Base-by-base conservation (phyloP, 1,140 invertebrate genomes). In the Pogonus chalceus region DNA sequence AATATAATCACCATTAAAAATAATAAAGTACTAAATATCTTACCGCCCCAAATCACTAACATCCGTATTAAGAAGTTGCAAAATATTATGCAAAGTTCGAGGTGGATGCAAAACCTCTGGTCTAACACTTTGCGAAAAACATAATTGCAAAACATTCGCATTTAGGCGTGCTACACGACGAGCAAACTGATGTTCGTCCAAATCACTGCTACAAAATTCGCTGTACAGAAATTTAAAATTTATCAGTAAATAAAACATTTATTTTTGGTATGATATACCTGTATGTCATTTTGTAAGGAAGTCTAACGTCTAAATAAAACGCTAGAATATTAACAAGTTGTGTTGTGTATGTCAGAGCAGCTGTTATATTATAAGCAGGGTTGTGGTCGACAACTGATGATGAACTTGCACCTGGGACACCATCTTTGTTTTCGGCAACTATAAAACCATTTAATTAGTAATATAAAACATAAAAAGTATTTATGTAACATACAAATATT, bases 291-390 rank as follows among this genome's bases (percentile, higher is more conserved):
- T 83, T 82, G 61, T 84, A 82, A 24, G 88, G 89, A 63, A 91
- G 71, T 61, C 79, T 72, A 47, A 87, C 75, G 70, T 90, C 84
- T 35, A 92, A 73, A 65, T 85, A 85, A 72, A 81, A 87, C 23
- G 88, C 83, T 51, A 91, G 69, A 58, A 90, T 75, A 65, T 83
- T 81, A n/a, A 87, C 77, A 56, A 92, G 72, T 74, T 94, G 90
- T 52, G 87, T 83, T 16, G 83, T 82, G 66, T 90, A 89, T 47
- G 83, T 83, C 23, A 92, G 76, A 46, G 84, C 89, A 31, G 87
- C 87, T 65, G 79, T 80, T 49, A 90, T 87, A 53, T 80, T 82
- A 65, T 84, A 84, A 10, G 82, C 83, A 43, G 80, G 78, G 70
- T 87, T 84, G 59, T 76, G 72, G 57, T 76, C 76, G 23, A 74